Conservation (phyloP, 2,113 vertebrate species). For the Anguilla rostrata region DNA sequence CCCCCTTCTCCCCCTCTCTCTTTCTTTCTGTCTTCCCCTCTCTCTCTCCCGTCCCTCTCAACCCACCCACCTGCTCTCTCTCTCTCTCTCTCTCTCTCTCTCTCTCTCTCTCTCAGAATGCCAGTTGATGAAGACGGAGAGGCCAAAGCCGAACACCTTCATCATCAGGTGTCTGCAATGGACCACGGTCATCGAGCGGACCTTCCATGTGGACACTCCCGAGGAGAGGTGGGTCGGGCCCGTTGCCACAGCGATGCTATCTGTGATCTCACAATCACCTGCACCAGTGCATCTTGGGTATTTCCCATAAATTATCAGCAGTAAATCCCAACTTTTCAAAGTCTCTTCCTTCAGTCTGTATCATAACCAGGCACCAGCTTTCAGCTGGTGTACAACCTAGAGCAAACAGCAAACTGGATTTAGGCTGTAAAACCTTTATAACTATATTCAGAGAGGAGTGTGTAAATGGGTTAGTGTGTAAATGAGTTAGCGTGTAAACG, state of each 20-base stretch:
- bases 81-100: background rate
- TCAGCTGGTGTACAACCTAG: no score
- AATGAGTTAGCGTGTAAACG: background rate
- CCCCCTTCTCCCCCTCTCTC: no score
- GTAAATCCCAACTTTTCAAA: background rate
- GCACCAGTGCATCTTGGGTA: background rate
- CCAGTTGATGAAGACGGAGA: slow-evolving; percentile 97
- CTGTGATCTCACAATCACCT: background rate
- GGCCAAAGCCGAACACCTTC: slow-evolving; percentile 96
- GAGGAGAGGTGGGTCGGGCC: slow-evolving; percentile 81
- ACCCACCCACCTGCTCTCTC: background rate
- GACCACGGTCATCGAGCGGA: slow-evolving; percentile 97
- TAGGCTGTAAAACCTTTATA: no score
- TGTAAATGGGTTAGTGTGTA: no score
- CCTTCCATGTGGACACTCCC: slow-evolving; percentile 92
- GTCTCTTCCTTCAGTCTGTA: background rate
- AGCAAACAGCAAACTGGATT: no score
- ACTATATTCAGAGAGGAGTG: no score
- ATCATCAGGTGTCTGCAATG: slow-evolving; percentile 98
- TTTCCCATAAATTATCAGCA: background rate
- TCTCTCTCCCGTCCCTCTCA: no score
- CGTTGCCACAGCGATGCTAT: background rate
- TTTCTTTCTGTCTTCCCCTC: no score
- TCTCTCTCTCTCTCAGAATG: slow-evolving; percentile 76
- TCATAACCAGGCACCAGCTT: no score